Conservation (phyloP, 2,888 invertebrate genomes). For the Actias luna region DNA sequence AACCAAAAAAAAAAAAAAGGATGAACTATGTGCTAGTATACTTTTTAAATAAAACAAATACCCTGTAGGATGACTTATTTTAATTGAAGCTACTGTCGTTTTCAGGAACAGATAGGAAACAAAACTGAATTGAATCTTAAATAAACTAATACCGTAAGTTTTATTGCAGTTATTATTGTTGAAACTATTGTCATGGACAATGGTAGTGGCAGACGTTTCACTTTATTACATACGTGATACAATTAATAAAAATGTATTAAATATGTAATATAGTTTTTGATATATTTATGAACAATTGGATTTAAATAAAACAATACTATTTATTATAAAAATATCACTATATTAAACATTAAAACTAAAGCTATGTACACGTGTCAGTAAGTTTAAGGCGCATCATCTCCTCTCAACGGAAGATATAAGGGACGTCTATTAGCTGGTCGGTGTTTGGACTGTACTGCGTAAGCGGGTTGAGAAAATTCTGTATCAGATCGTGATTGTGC, state of each 20-base stretch:
- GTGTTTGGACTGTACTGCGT: conserved; percentile 41
- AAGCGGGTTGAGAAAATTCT: conserved; percentile 39
- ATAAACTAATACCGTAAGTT: neutral
- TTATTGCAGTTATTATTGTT: too few relatives aligned
- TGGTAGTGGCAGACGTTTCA: too few relatives aligned
- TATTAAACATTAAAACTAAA: conserved; percentile 55
- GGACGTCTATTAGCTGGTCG: conserved; percentile 57
- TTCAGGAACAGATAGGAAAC: neutral
- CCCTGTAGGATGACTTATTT: neutral
- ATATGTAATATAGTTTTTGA: neutral
- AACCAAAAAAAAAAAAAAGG: too few relatives aligned
- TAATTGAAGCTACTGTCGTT: neutral
- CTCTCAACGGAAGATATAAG: conserved; percentile 71
- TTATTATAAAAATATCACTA: conserved; percentile 52
- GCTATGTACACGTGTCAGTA: conserved; percentile 53
- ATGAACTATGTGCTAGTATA: too few relatives aligned
- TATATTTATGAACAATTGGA: too few relatives aligned
- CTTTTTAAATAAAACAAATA: too few relatives aligned
- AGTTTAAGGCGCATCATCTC: conserved; percentile 71
- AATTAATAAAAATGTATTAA: neutral
- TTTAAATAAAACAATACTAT: neutral
- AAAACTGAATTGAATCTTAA: conserved; percentile 10
- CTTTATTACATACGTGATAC: too few relatives aligned
- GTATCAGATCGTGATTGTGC: conserved; percentile 67
- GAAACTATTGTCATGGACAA: too few relatives aligned